Conservation (phyloP, 2,113 vertebrate genomes). For the human region GRCh38 chr21:38975001-38975500, state of each 20-base stretch:
- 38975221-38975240: too few species aligned
- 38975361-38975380: fast-evolving
- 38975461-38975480: neutral
- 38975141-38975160: neutral
- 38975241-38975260: fast-evolving
- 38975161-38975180: neutral
- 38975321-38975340: neutral
- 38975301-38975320: neutral
- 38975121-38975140: neutral
- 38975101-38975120: neutral
- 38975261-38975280: fast-evolving
- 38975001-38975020: neutral
- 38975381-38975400: fast-evolving
- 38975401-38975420: neutral
- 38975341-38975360: neutral
- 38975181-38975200: neutral
- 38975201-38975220: neutral
- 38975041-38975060: neutral
- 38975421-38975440: neutral
- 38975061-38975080: neutral
- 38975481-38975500: neutral
- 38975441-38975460: neutral
- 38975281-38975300: too few species aligned
- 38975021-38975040: neutral
- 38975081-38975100: neutral